Conservation (phyloP, 2,797 vertebrate genomes). For the Craterocephalus amniculus region DNA sequence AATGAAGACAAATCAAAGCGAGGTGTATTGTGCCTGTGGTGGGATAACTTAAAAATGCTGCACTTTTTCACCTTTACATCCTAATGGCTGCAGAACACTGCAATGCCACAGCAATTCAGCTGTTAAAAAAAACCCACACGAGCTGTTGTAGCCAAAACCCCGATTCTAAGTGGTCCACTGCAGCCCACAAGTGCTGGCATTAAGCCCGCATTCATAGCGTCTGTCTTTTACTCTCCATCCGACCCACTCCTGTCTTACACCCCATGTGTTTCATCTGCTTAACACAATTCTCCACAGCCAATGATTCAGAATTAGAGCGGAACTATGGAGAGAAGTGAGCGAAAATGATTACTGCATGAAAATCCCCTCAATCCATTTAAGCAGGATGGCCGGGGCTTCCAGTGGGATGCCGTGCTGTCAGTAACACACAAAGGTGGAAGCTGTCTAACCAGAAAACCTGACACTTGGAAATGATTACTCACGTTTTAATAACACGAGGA, state of each 20-base stretch:
- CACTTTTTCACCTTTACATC: slow-evolving; percentile 37
- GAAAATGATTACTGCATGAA: slow-evolving; percentile 64
- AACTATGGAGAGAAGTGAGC: slow-evolving; percentile 54
- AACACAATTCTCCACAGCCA: slow-evolving; percentile 67
- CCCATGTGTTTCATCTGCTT: slow-evolving; percentile 61
- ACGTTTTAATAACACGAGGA: slow-evolving; percentile 6
- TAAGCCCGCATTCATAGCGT: slow-evolving; percentile 41
- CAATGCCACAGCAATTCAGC: slow-evolving; percentile 31
- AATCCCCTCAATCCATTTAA: slow-evolving; percentile 61
- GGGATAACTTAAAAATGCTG: too few relatives aligned
- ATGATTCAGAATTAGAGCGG: slow-evolving; percentile 64
- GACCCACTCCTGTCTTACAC: slow-evolving; percentile 52
- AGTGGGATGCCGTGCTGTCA: slow-evolving; percentile 39
- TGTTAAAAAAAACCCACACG: slow-evolving; percentile 12
- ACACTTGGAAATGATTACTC: slow-evolving; percentile 33
- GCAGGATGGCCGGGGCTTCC: slow-evolving; percentile 35
- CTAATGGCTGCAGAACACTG: slow-evolving; percentile 31
- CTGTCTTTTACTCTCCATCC: slow-evolving; percentile 46
- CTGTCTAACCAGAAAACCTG: slow-evolving; percentile 19
- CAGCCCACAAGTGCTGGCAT: slow-evolving; percentile 46
- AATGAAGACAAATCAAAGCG: slow-evolving; percentile 6
- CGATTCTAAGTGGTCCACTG: slow-evolving; percentile 38
- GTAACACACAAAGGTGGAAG: slow-evolving; percentile 47
- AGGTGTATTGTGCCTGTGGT: slow-evolving; percentile 8
- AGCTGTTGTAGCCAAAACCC: slow-evolving; percentile 30